Percentiles rank a stretch among this genome's conserved stretches.
Conservation (phyloP, 2,797 vertebrate species). For the Emydoidea blandingii region DNA sequence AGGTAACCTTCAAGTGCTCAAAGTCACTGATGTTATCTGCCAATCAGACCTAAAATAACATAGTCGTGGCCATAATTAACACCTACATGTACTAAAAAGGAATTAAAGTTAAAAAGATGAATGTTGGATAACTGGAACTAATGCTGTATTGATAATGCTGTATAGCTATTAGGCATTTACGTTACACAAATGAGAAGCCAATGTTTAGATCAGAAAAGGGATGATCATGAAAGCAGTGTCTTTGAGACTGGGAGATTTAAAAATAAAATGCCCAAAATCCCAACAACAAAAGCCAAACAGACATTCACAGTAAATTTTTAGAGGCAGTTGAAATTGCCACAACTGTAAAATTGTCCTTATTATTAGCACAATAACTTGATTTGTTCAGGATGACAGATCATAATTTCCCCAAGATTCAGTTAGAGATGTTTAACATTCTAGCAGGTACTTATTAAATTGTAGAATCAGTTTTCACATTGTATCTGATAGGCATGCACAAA, state of each 20-base stretch:
- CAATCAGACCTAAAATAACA: neutral
- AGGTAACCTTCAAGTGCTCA: neutral
- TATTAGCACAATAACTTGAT: neutral
- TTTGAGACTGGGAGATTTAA: neutral
- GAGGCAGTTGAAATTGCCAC: neutral
- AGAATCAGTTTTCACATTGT: neutral
- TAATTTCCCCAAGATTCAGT: neutral
- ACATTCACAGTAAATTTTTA: neutral
- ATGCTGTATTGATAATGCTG: neutral
- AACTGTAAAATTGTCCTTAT: neutral
- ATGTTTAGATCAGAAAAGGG: neutral
- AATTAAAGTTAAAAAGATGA: neutral
- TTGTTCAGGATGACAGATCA: neutral
- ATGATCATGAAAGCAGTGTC: neutral
- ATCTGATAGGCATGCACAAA: neutral
- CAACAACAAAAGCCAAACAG: neutral
- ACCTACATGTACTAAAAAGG: neutral
- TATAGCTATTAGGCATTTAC: neutral
- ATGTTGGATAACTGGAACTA: neutral
- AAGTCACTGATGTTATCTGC: neutral
- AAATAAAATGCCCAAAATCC: neutral
- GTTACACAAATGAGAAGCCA: neutral
- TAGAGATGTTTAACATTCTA: neutral
- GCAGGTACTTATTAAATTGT: neutral
- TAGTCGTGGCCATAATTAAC: neutral